Percentiles rank a stretch among this genome's conserved stretches.
Evolutionary conservation across 1,140 invertebrate species (phyloP).

Genomic region (Cryptotermes secundus): DNA sequence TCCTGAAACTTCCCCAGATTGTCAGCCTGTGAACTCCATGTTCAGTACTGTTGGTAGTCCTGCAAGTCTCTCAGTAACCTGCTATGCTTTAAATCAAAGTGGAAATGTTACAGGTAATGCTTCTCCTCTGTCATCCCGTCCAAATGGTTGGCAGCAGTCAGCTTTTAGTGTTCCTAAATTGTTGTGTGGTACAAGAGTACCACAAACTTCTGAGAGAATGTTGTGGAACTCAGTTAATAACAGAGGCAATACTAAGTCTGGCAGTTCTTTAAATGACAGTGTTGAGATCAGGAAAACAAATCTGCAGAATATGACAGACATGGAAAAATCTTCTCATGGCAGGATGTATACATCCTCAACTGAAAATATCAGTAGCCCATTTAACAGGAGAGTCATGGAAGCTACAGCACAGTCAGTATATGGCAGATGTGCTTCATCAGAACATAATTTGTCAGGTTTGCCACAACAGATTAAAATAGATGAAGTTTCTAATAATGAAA

Average conservation of each 20-base stretch:
- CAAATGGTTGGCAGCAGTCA: not conserved
- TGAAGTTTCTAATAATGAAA: not conserved
- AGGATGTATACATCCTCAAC: no score
- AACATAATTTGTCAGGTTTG: no score
- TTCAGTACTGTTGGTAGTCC: not conserved
- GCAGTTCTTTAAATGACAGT: not conserved
- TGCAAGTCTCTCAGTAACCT: not conserved
- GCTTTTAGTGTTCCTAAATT: not conserved
- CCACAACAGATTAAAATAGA: not conserved
- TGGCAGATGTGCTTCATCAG: no score
- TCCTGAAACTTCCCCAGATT: not conserved
- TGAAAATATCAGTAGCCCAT: no score
- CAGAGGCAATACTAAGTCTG: not conserved
- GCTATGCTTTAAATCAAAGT: no score
- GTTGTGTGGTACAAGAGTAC: not conserved
- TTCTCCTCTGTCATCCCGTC: not conserved
- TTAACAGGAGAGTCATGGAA: no score
- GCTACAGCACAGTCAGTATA: no score
- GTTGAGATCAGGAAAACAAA: not conserved
- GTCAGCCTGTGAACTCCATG: not conserved
- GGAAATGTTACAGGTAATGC: not conserved
- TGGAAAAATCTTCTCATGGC: not conserved
- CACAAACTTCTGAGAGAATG: not conserved
- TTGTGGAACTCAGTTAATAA: not conserved
- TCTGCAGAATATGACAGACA: not conserved